Evolutionary conservation across 2,797 vertebrate genomes (phyloP), one percentile per base, ranked within the genome.

Genomic region (Scarus forsteni): DNA sequence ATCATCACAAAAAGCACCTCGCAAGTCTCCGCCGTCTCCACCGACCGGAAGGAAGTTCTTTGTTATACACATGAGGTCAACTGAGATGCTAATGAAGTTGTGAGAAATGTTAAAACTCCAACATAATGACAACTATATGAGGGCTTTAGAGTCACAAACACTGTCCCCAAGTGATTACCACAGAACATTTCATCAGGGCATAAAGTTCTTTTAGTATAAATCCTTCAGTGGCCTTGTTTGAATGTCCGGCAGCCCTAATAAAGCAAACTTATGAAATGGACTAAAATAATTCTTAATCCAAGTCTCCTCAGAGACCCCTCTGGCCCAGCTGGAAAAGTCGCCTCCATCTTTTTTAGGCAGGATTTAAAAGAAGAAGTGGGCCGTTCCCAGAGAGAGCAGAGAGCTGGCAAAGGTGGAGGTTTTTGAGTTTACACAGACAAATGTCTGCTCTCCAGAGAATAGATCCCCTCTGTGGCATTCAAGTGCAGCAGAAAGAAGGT

Each of bases 371-470:
- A 75, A 59, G 60, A 77, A 72, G 56, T 68, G 38, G 79, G 81
- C 69, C 81, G 83, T 58, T 85, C 83, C 76, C 68, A 76, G 51
- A 9, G 75, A 86, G 76, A 73, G 75, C 14, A 34, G 3, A 49
- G 38, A 65, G 38, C 56, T 14, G 19, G 64, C 68, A 75, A 61
- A 73, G 70, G 46, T 69, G 65, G 53, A 80, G 71, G 54, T 68
- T 78, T 76, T 7, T 0, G 64, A 62, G 66, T 81, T 55, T 70
- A 76, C 70, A 58, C 56, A 57, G 57, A 62, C 65, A 66, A 61
- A 67, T 60, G 67, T 59, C 56, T 1, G 39, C 74, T 71, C 74
- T 71, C 73, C 39, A 18, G 68, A 84, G 71, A 80, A 27, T 27
- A 27, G 27, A 27, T 69, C 42, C 53, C 36, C 51, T 74, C 44